Base-by-base conservation (phyloP, 2,888 invertebrate genomes). In the Falcaria lacertinaria region DNA sequence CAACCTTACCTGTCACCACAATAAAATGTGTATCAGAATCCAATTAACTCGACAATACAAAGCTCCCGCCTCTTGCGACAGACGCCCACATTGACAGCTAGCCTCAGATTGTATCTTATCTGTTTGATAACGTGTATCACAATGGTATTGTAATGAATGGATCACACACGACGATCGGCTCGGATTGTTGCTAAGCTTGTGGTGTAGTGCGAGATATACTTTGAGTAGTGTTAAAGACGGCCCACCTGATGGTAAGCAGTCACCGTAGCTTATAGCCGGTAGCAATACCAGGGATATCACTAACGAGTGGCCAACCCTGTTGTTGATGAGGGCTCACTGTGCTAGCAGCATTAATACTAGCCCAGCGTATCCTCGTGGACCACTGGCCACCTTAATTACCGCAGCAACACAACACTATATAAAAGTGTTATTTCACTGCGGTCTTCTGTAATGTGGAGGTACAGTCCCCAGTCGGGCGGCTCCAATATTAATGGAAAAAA, bases 111-210 rank as follows among this genome's bases (percentile, higher is more conserved):
- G 32, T 35, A 48, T 47, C 53, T 54, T 54, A 58, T 60, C 56
- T 39, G 8, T 45, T 11, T 15, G 39, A 22, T 16, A 33, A 38
- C 11, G 15, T 7, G 28, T 5, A 5, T 38, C 41, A 44, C 36
- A 41, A 41, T 39, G 33, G 34, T 34, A 43, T 37, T 46, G 40
- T 38, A 34, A 38, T 41, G 39, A 37, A 19, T 49, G 64, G 75
- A 75, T 70, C 75, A 68, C 75, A 73, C 74, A 75, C 74, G 70
- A 63, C 48, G 67, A 57, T 53, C 40, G 7, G 45, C 33, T 13
- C 15, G 33, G 36, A 46, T 42, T 33, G 39, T 44, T 43, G 33
- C 57, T 34, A 57, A 43, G 57, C 0, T 41, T 25, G 45, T 48
- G 2, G 11, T 15, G 35, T 43, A 61, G 13, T 47, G n/a, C 2